Base-by-base conservation (phyloP, 2,113 vertebrate species). In the Pomatostomus ruficeps region DNA sequence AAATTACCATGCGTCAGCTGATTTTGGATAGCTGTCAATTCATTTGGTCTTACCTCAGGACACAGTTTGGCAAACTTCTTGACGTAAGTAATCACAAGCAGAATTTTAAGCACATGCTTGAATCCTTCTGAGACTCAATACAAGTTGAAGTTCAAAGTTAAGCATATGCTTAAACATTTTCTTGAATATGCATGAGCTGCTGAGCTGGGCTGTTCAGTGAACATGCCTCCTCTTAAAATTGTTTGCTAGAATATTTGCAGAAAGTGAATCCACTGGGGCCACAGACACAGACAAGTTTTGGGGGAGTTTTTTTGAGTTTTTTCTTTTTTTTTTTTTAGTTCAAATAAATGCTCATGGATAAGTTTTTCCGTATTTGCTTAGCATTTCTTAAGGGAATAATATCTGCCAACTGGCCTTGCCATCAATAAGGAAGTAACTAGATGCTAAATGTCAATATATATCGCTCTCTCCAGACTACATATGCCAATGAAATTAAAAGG, bases 101-200 rank as follows among this genome's bases (percentile, higher is more conserved):
- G 85, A 93, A 95, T 88, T 89, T 85, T 83, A 88, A 95, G 65
- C 71, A 82, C 52, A 67, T 76, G 54, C 9, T 74, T 95, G 75
- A 96, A 88, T 94, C 31, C 78, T 63, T 85, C 42, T 88, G 91
- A 96, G 72, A 70, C 54, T 73, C 55, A 77, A 67, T 74, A 76
- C 12, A 93, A 92, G 62, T 15, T 91, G 59, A 94, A 81, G 91
- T 93, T 91, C 81, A 82, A 95, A 97, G 89, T 94, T 95, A 91
- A 95, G 74, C 87, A 93, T 95, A 96, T 88, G 84, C 67, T 91
- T 94, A 94, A 91, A 90, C 66, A 70, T 70, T 88, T 52, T 80
- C 38, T 80, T 95, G 88, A 96, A 94, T 96, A 96, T 93, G 85
- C 75, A 95, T 93, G 75, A 93, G 59, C 17, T 88, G 29, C 74